Conservation (phyloP, 30 jellyfish, hydroid and myxozoan genomes). For the Sanderia malayensis region DNA sequence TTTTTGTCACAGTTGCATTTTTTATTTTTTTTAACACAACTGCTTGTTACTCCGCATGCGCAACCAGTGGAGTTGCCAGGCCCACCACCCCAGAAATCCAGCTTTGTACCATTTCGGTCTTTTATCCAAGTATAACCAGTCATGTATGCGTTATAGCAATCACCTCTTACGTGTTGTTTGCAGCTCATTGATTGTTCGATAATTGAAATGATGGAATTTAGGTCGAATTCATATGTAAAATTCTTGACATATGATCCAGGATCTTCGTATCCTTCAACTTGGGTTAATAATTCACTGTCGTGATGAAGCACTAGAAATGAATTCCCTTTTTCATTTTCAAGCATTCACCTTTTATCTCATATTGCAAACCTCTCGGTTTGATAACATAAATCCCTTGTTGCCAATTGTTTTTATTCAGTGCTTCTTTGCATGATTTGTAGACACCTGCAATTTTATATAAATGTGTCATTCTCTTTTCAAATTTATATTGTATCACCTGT, state of each 20-base stretch:
- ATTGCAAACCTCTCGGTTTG: neutral
- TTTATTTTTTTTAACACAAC: neutral
- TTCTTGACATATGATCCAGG: constrained; percentile 3
- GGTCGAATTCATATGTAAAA: neutral
- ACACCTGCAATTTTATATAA: no score
- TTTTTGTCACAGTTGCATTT: constrained; percentile 23
- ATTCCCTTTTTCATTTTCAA: neutral
- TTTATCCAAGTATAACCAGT: neutral
- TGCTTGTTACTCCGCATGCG: neutral
- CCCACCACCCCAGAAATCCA: constrained; percentile 34
- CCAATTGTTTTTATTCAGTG: neutral
- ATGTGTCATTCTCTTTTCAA: no score
- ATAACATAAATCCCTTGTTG: neutral
- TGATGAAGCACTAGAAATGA: neutral
- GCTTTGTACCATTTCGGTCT: neutral
- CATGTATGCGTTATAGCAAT: neutral
- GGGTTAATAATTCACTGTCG: neutral
- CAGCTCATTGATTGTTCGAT: constrained; percentile 4
- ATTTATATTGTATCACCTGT: no score
- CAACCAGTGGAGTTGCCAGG: constrained; percentile 27
- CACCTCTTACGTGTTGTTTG: constrained; percentile 18
- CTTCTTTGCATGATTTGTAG: constrained; percentile 4
- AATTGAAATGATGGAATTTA: neutral
- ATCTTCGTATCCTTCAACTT: neutral
- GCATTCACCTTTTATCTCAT: neutral